phyloP scores from a whole-genome alignment of 2,888 invertebrate genomes.

The Sarcophaga rosellei region DNA sequence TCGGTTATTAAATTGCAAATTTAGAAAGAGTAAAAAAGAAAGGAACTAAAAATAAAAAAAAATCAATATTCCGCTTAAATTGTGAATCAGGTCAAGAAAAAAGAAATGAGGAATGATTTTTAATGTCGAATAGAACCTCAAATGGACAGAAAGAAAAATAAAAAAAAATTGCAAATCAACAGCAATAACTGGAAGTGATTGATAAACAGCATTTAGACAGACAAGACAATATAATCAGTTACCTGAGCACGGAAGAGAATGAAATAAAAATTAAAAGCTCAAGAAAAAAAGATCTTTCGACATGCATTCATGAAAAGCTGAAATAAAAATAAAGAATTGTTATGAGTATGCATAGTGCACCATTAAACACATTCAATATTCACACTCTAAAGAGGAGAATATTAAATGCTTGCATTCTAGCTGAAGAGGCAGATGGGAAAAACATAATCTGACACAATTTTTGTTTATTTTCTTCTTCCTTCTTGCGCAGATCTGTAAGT shows the following conservation, averaged over 20 bases:
- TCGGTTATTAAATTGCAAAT: too few relatives aligned
- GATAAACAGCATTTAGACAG: slow-evolving; percentile 45
- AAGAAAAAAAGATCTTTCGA: not conserved
- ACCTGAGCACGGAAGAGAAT: not conserved
- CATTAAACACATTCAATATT: slow-evolving; percentile 22
- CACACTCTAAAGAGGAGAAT: not conserved
- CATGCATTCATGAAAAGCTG: not conserved
- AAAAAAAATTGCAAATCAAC: not conserved
- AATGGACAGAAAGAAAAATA: not conserved
- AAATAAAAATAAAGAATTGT: slow-evolving; percentile 26
- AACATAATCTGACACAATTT: slow-evolving; percentile 59
- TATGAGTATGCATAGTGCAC: slow-evolving; percentile 10
- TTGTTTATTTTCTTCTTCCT: slow-evolving; percentile 15
- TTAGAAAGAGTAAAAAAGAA: not conserved
- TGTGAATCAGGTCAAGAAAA: slow-evolving; percentile 50
- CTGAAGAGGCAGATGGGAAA: slow-evolving; percentile 38
- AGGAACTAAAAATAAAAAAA: not conserved
- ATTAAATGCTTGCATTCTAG: not conserved
- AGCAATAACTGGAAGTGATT: slow-evolving; percentile 61
- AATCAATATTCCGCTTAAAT: slow-evolving; percentile 6
- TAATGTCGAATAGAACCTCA: not conserved
- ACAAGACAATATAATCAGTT: slow-evolving; percentile 38
- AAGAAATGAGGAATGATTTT: slow-evolving; percentile 43
- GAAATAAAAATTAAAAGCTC: slow-evolving; percentile 11
- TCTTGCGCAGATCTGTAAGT: not conserved